Evolutionary conservation across 2,113 vertebrate genomes (phyloP), one percentile per base, ranked within the genome.

Genomic region (Archilochus colubris): DNA sequence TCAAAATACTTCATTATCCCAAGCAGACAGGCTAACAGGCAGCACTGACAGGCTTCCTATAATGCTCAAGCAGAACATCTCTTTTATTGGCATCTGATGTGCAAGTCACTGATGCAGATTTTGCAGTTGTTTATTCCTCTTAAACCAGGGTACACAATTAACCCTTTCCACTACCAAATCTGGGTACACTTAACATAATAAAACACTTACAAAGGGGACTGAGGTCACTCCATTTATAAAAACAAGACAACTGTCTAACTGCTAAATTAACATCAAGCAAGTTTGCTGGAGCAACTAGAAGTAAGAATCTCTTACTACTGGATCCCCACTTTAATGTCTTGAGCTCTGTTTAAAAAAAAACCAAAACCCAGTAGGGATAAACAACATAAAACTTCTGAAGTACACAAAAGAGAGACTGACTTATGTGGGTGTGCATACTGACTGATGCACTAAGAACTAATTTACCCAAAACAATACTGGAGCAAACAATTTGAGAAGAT

Each of bases 291-390:
- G 59, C 63, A 54, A 69, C 27, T 89, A 46, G 48, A 85, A 79
- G 18, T 3, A 36, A 54, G 20, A 64, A 20, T 58, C 51, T 68
- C 84, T 55, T 69, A 36, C 18, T 58, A 22, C 17, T 14, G 31
- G 6, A 59, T 55, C 24, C 14, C 9, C 12, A 10, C 5, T 59
- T 94, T 3, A 59, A 57, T 0, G 2, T 14, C 82, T 50, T 13
- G 3, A 46, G 36, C 36, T 79, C 50, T 16, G n/a, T 8, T 66
- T 55, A 27, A 13, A 40, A 54, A 73, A 33, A 33, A 33, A 33
- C 33, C 33, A 33, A 57, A 1, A 46, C 15, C 18, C 0, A 3
- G 1, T 0, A 53, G 2, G 6, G 10, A 33, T 13, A 30, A 92
- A 12, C 33, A 30, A 27, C 33, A 59, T 58, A 53, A 64, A 80